phyloP scores from a whole-genome alignment of 2,797 vertebrate species.

The Lycodopsis pacificus region DNA sequence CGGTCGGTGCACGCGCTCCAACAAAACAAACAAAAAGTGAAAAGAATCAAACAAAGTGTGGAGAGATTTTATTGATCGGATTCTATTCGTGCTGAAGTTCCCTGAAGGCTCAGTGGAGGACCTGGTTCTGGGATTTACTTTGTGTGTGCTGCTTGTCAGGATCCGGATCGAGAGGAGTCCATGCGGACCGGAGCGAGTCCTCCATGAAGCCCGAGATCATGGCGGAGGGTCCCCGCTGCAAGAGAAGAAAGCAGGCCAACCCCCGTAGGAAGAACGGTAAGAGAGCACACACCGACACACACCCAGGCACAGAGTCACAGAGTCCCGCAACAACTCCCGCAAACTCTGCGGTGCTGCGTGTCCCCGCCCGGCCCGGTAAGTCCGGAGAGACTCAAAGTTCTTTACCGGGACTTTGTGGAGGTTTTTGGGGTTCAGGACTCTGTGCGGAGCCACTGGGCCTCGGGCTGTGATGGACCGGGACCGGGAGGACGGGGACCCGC shows the following conservation, averaged over 20 bases:
- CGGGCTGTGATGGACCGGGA: slow-evolving; percentile 1
- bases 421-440: too few relatives aligned
- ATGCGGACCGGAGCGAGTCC: slow-evolving; percentile 62
- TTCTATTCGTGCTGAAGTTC: too few relatives aligned
- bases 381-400: not conserved
- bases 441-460: not conserved
- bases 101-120: too few relatives aligned
- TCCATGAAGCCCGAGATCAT: slow-evolving; percentile 96
- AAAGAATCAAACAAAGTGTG: too few relatives aligned
- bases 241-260: slow-evolving; percentile 98
- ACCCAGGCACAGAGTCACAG: not conserved
- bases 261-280: slow-evolving; percentile 96
- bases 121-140: too few relatives aligned
- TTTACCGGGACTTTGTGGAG: not conserved
- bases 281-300: slow-evolving; percentile 41
- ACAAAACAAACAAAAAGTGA: too few relatives aligned
- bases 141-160: too few relatives aligned
- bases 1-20: too few relatives aligned
- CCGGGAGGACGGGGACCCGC: not conserved
- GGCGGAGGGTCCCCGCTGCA: slow-evolving; percentile 96
- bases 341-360: not conserved
- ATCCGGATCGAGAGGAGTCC: too few relatives aligned
- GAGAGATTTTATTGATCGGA: too few relatives aligned
- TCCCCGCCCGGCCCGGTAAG: not conserved
- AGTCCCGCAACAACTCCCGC: not conserved